Evolutionary conservation across 2,113 vertebrate genomes (phyloP).

Genomic region (Megaceryle maxima): DNA sequence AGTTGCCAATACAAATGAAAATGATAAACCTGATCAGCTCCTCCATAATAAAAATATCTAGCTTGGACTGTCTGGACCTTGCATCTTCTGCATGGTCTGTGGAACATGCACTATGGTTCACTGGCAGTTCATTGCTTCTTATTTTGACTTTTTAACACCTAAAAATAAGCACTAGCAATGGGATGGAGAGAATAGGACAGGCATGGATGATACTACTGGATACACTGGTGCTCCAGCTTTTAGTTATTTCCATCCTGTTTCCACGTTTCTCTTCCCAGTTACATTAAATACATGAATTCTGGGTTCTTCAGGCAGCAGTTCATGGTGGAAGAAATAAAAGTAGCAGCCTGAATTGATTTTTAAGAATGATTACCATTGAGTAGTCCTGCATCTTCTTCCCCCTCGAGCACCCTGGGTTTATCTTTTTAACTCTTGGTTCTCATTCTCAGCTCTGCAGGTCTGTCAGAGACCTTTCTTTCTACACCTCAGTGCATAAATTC

Average conservation of each 20-base stretch:
- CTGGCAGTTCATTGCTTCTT: background rate
- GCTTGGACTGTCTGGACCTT: background rate
- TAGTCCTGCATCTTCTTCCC: background rate
- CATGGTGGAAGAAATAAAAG: fast-evolving
- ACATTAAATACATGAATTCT: background rate
- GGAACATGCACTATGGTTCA: background rate
- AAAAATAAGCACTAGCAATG: background rate
- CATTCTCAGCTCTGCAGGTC: background rate
- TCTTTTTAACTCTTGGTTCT: background rate
- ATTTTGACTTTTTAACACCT: too few species aligned
- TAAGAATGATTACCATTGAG: background rate
- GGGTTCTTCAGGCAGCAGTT: background rate
- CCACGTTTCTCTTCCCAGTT: background rate
- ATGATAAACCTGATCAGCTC: background rate
- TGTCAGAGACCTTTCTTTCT: background rate
- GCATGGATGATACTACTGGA: background rate
- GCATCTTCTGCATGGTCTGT: background rate
- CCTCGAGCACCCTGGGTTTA: background rate
- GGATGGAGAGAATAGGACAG: background rate
- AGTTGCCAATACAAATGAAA: background rate
- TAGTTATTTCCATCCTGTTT: background rate
- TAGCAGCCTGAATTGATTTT: background rate
- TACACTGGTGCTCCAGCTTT: background rate
- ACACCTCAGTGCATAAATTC: background rate
- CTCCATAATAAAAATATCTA: background rate